Evolutionary conservation across 1,140 invertebrate species (phyloP), one percentile per base, ranked within the genome.

Genomic region (Drosophila seguyi): DNA sequence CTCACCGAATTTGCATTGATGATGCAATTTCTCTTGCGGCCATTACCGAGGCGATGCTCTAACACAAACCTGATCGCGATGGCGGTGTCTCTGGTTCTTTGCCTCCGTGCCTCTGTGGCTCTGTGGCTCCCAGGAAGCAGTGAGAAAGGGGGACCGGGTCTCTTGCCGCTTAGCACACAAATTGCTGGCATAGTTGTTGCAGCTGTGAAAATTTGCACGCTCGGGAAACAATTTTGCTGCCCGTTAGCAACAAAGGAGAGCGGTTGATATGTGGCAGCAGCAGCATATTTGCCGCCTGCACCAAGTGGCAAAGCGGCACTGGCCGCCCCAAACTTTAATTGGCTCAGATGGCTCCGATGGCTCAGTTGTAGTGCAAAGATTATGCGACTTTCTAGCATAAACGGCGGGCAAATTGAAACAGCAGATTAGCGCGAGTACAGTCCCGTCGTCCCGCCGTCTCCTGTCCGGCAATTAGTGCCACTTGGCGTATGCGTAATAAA

Each of bases 191-290:
- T 87, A 84, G 84, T 78, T 87, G 76, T 75, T 76, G 85, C 84
- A 87, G 84, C 84, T 87, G 84, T 88, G 84, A 88, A 88, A 88
- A 88, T 88, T 88, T 88, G 84, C 84, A 88, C 84, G 84, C 84
- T 88, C 77, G 79, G 76, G 73, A 88, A 88, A 90, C 80, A 77
- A 88, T 88, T 90, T 88, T 84, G 73, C 72, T 84, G 79, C 72
- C 84, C 84, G 84, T 90, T 88, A 88, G 76, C 85, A 83, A 61
- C 41, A 56, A 38, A 73, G 57, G 47, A 62, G 58, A 69, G 60
- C 50, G 52, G 16, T 41, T 68, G 41, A 57, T 66, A 77, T 87
- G 84, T 84, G 75, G 84, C 85, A 72, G 85, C 80, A 50, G 48
- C 48, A 88, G 66, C 84, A 81, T 90, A 67, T 75, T 82, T 82